Evolutionary conservation across 2,113 vertebrate genomes (phyloP).

Genomic region (Picathartes gymnocephalus): DNA sequence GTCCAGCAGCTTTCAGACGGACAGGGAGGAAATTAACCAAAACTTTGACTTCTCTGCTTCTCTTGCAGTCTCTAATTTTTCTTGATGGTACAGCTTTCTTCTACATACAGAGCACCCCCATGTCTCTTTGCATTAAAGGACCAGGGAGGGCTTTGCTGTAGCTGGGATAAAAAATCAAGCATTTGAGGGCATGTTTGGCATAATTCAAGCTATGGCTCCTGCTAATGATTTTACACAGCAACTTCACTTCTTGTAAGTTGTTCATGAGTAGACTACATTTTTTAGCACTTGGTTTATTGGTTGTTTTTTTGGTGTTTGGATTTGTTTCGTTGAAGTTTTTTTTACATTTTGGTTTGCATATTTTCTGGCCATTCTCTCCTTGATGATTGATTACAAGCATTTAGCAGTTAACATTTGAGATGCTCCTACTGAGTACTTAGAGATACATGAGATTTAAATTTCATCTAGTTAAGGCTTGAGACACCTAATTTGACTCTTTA

Average conservation of each 20-base stretch:
- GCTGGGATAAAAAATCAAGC: background rate
- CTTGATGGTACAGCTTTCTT: background rate
- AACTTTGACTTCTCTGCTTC: background rate
- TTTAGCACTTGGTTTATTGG: background rate
- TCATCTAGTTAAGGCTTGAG: background rate
- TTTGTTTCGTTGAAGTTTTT: accelerated
- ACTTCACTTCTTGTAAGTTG: background rate
- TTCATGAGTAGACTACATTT: background rate
- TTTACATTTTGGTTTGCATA: background rate
- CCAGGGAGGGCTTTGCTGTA: background rate
- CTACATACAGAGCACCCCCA: background rate
- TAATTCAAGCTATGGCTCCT: background rate
- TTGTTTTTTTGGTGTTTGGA: background rate
- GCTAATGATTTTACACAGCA: background rate
- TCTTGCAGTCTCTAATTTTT: background rate
- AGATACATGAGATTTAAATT: background rate
- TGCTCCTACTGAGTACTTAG: background rate
- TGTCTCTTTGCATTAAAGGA: background rate
- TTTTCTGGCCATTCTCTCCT: background rate
- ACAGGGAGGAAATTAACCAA: background rate
- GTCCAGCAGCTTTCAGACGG: background rate
- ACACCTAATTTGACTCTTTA: background rate
- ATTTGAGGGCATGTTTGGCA: background rate
- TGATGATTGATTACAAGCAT: background rate
- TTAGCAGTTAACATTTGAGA: background rate